phyloP scores from a whole-genome alignment of 2,797 vertebrate species.

The Coracias cyanogaster region DNA sequence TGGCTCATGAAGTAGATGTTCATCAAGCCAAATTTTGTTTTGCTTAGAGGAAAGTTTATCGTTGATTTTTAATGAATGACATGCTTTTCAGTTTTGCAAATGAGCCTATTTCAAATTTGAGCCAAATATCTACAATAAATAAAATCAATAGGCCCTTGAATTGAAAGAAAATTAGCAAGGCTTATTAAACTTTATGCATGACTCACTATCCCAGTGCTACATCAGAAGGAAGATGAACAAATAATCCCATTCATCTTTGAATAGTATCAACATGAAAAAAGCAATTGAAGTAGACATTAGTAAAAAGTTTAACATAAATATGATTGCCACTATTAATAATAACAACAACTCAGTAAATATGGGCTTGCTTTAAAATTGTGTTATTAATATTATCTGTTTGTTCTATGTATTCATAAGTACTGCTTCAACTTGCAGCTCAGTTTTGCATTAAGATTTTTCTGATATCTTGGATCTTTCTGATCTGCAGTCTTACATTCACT shows the following conservation, averaged over 20 bases:
- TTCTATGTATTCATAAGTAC: neutral
- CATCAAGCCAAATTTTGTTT: neutral
- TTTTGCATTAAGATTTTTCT: neutral
- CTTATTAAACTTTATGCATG: neutral
- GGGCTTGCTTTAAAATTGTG: neutral
- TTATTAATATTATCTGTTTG: neutral
- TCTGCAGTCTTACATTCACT: neutral
- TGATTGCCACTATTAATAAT: neutral
- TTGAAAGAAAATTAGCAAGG: slow-evolving; percentile 1
- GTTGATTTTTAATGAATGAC: neutral
- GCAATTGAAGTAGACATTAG: neutral
- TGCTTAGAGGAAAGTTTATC: neutral
- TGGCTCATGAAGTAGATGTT: neutral
- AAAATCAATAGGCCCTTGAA: neutral
- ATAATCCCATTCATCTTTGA: neutral
- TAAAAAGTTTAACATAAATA: neutral
- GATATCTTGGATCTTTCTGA: neutral
- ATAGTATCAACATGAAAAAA: neutral
- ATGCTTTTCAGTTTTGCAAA: neutral
- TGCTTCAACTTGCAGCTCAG: neutral
- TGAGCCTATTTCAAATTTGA: neutral
- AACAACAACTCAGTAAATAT: neutral
- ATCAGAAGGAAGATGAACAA: neutral
- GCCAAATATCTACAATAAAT: neutral
- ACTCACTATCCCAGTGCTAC: neutral